Base-by-base conservation (phyloP, 2,797 vertebrate species). In the Gymnoscopelus microlampas region DNA sequence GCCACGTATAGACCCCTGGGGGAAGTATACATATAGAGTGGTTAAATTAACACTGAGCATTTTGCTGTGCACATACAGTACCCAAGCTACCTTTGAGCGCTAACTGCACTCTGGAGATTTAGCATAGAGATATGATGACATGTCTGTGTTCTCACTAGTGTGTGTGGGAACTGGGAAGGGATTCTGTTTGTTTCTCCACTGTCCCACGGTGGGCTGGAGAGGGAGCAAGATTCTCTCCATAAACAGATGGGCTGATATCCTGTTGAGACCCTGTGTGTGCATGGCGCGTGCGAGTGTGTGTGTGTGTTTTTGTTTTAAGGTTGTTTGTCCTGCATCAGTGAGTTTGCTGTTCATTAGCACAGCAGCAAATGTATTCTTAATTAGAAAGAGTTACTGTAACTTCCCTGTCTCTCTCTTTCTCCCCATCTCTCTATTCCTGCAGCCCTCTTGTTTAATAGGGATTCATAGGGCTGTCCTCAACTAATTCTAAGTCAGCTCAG, bases 291-390 rank as follows among this genome's bases (percentile, higher is more conserved):
- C 23, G 9, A 24, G 53, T 55, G 56, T 29, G 15, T 57, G 53
- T 13, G 59, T 24, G 60, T 24, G 53, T 29, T 55, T 76, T 79
- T 80, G 74, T 76, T 84, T 81, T 69, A 54, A 71, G 70, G 71
- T 79, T 88, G 80, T 90, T 89, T 89, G 84, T 89, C 88, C 84
- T 84, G 88, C 77, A 81, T 82, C 76, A 82, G 75, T 66, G 73
- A 81, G 51, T 85, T 86, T 83, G 72, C 76, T 87, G 75, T 80
- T 89, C 76, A 85, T 85, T 88, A 81, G 79, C 74, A 62, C 77
- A 82, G 74, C 74, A 73, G 78, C 64, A 78, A 85, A 88, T 74
- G 68, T 82, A 76, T 77, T 53, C 26, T 74, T 89, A 89, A 92
- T 91, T 88, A 87, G 63, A 79, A 77, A 86, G 58, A 67, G 72